A percentile compares a stretch with the other conserved stretches of the same genome.
phyloP scores from a whole-genome alignment of 2,113 vertebrate genomes.

The Menura novaehollandiae region DNA sequence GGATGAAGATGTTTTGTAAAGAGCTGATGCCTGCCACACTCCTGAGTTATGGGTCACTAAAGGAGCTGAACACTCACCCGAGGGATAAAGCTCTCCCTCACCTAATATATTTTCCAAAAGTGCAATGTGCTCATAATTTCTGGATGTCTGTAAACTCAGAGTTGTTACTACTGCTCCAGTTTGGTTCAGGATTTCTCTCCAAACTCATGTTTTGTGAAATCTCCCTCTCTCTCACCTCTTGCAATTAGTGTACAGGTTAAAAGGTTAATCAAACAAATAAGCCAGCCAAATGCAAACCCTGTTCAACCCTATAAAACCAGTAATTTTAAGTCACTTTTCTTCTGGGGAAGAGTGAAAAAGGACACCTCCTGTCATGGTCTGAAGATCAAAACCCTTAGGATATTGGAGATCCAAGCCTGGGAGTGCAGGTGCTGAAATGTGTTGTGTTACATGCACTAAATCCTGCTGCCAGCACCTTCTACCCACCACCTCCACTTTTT shows the following conservation, averaged over 20 bases:
- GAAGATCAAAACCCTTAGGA: neutral
- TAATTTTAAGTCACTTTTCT: neutral
- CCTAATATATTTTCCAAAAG: conserved; percentile 69
- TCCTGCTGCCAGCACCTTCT: neutral
- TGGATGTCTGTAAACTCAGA: conserved; percentile 67
- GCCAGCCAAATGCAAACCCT: neutral
- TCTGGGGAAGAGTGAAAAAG: neutral
- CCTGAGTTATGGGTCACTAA: conserved; percentile 68
- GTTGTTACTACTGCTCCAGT: conserved; percentile 33
- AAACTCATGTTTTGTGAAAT: neutral
- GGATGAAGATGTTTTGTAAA: conserved; percentile 58
- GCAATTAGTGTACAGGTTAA: neutral
- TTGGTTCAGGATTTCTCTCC: conserved; percentile 34
- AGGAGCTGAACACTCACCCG: conserved; percentile 59
- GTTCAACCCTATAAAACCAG: neutral
- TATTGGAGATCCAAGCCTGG: neutral
- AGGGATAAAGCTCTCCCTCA: conserved; percentile 64
- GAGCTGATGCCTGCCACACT: conserved; percentile 1
- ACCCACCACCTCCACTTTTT: neutral
- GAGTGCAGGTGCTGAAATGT: neutral
- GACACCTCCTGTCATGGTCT: neutral
- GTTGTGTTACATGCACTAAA: neutral
- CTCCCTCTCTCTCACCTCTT: neutral
- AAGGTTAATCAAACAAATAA: neutral
- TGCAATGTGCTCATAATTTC: conserved; percentile 64